A percentile compares a stretch with the other conserved stretches of the same genome.
Evolutionary conservation across 2,113 vertebrate species (phyloP).

Genomic region (Origma solitaria): DNA sequence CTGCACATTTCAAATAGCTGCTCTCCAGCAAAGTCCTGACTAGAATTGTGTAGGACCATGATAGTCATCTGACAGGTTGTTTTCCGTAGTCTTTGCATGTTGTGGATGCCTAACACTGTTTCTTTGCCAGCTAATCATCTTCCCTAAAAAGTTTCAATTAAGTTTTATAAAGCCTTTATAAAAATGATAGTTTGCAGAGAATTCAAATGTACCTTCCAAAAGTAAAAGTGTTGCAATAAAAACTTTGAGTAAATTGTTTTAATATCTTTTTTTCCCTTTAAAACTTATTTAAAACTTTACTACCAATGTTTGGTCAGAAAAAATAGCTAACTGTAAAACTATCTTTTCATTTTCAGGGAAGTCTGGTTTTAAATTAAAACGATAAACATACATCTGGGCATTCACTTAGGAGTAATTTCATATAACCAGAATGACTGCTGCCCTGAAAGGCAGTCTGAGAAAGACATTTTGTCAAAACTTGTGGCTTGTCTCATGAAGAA

Average conservation of each 20-base stretch:
- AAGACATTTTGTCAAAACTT: not conserved
- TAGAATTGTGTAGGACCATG: not conserved
- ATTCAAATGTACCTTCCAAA: not conserved
- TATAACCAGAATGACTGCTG: not conserved
- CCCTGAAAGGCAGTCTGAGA: not conserved
- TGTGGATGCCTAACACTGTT: not conserved
- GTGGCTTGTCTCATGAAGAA: not conserved
- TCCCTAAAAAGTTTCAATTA: not conserved
- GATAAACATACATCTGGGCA: conserved; percentile 17
- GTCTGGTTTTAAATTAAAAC: conserved; percentile 20
- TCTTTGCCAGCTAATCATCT: not conserved
- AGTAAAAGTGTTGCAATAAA: not conserved
- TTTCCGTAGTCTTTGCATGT: not conserved
- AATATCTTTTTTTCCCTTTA: not conserved
- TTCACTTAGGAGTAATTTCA: conserved; percentile 28
- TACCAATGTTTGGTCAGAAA: not conserved
- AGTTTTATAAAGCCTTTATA: not conserved
- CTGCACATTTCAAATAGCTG: not conserved
- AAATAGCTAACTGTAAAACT: not conserved
- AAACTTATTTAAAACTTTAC: not conserved
- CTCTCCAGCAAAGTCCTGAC: not conserved
- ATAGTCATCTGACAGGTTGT: not conserved
- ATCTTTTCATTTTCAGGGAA: conserved; percentile 16
- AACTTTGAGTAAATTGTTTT: not conserved
- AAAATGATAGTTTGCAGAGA: not conserved